These are phyloP conservation scores for Hirtodrosophila duncani DNA, from an alignment of 2,888 invertebrate species.

Conservation along the genomic window DNA sequence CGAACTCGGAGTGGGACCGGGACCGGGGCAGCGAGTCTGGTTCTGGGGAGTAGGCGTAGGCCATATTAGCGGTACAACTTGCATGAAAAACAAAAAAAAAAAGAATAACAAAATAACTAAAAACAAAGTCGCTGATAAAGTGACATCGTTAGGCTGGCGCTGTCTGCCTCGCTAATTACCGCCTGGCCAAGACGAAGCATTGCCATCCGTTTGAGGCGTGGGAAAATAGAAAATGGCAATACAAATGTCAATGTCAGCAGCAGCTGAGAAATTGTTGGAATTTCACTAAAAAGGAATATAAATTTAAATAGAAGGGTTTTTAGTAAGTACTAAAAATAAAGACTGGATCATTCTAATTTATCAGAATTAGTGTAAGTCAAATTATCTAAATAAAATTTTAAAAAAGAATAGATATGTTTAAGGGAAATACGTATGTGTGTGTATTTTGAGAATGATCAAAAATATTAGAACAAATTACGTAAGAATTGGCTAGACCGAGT, in stretches of 20 bases:
- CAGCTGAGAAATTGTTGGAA: neutral
- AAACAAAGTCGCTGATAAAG: conserved; percentile 68
- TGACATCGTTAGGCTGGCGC: conserved; percentile 73
- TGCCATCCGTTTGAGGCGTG: conserved; percentile 49
- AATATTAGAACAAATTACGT: too few relatives aligned
- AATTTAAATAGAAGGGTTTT: neutral
- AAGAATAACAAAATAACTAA: conserved; percentile 4
- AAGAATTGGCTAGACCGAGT: too few relatives aligned
- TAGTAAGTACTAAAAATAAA: too few relatives aligned
- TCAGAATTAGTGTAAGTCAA: too few relatives aligned
- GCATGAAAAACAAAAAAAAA: conserved; percentile 47
- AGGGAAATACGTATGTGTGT: too few relatives aligned
- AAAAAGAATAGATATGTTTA: too few relatives aligned
- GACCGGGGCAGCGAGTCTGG: conserved; percentile 11
- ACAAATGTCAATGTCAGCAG: conserved; percentile 29
- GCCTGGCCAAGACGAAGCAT: conserved; percentile 17
- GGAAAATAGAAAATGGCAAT: conserved; percentile 54
- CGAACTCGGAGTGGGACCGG: conserved; percentile 26
- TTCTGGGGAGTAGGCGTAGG: conserved; percentile 76
- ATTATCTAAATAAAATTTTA: too few relatives aligned
- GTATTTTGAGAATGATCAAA: too few relatives aligned
- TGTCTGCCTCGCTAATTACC: conserved; percentile 70
- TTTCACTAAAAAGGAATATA: neutral
- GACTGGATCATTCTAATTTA: too few relatives aligned
- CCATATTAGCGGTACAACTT: conserved; percentile 78